Conservation (phyloP, 1,140 invertebrate genomes). For the Lethrus apterus region DNA sequence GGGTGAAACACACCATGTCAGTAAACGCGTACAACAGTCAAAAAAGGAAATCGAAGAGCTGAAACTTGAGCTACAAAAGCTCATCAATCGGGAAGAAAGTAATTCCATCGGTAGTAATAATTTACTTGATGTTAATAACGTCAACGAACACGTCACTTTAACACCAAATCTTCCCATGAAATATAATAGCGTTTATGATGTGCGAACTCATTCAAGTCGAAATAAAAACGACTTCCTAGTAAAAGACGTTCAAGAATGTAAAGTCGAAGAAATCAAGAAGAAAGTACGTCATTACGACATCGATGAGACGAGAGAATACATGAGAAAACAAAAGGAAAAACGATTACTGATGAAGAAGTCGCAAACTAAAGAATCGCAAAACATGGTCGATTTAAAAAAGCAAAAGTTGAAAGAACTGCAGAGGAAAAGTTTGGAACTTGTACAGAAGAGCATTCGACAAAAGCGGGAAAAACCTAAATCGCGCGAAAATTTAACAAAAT, state of each 20-base stretch:
- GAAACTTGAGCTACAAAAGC: constrained; percentile 21
- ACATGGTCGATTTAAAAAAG: constrained; percentile 27
- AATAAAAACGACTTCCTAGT: not conserved
- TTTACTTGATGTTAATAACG: constrained; percentile 14
- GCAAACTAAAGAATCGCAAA: constrained; percentile 21
- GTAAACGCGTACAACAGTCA: constrained; percentile 17
- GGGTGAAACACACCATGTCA: constrained; percentile 13
- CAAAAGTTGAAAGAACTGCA: constrained; percentile 36
- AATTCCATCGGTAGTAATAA: constrained; percentile 8
- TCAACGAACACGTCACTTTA: not conserved
- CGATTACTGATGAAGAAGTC: constrained; percentile 24
- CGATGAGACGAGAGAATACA: constrained; percentile 31
- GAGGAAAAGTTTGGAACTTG: constrained; percentile 31
- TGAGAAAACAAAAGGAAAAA: constrained; percentile 35
- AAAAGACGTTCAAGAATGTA: constrained; percentile 3
- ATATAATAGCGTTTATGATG: not conserved
- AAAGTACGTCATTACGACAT: constrained; percentile 31
- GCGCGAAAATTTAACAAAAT: constrained; percentile 1
- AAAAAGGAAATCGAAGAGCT: constrained; percentile 23
- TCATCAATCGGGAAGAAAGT: constrained; percentile 18
- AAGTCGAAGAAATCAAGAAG: constrained; percentile 13
- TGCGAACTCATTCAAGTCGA: constrained; percentile 2
- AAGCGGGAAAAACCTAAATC: constrained; percentile 30
- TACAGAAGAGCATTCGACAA: constrained; percentile 29
- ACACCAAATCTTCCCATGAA: not conserved